Conservation (phyloP, 1,140 invertebrate species). For the Patella vulgata region DNA sequence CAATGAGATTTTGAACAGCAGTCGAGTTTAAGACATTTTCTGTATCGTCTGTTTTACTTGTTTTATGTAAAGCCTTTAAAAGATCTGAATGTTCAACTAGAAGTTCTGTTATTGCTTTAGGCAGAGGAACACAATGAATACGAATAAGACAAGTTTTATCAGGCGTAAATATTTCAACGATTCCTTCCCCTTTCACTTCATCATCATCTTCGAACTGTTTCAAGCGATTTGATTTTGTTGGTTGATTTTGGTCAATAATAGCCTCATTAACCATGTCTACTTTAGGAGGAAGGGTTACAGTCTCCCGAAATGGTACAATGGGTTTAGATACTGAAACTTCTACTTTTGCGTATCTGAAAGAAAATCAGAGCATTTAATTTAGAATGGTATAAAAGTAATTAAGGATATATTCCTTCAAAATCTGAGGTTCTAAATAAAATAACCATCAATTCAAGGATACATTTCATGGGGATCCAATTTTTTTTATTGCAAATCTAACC, state of each 20-base stretch:
- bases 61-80: conserved; percentile 70
- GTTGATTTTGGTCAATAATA: conserved; percentile 73
- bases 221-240: conserved; percentile 39
- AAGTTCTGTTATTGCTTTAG: conserved; percentile 77
- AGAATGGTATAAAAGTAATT: too few relatives aligned
- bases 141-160: conserved; percentile 80
- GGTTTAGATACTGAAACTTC: conserved; percentile 91
- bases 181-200: conserved; percentile 58
- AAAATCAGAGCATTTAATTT: too few relatives aligned
- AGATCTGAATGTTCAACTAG: conserved; percentile 74
- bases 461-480: too few relatives aligned
- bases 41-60: conserved; percentile 17
- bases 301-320: conserved; percentile 96
- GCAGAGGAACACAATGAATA: conserved; percentile 83
- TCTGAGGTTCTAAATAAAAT: too few relatives aligned
- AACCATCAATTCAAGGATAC: too few relatives aligned
- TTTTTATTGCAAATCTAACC: too few relatives aligned
- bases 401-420: too few relatives aligned
- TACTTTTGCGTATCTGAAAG: conserved; percentile 83
- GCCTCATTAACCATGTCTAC: conserved; percentile 90
- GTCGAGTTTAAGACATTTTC: conserved; percentile 26
- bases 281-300: conserved; percentile 84
- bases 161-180: conserved; percentile 74
- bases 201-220: conserved; percentile 53
- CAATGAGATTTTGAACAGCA: conserved; percentile 68